A percentile compares a stretch with the other conserved stretches of the same genome.
Conservation (phyloP, 2,797 vertebrate species). For the Muscicapa striata region DNA sequence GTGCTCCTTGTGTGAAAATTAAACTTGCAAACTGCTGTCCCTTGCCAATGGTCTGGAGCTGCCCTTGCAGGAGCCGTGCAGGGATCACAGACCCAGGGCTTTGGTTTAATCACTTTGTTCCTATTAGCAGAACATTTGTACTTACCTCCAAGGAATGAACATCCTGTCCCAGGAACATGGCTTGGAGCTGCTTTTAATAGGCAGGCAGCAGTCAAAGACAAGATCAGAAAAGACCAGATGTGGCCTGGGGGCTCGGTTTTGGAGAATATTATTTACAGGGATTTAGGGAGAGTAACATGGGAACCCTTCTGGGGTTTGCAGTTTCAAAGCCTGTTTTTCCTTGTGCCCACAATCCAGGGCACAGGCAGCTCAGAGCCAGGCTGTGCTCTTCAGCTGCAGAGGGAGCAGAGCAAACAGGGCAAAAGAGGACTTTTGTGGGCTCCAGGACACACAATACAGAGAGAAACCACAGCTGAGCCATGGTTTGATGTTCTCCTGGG, state of each 20-base stretch:
- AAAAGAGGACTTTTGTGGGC: background rate
- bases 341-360: background rate
- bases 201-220: background rate
- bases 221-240: background rate
- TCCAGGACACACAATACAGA: background rate
- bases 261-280: background rate
- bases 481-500: background rate
- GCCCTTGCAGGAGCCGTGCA: background rate
- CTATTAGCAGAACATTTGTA: background rate
- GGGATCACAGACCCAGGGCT: background rate
- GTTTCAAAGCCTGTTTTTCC: background rate
- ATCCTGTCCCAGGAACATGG: background rate
- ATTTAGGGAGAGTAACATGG: background rate
- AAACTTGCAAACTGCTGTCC: background rate
- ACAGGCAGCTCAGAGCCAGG: background rate
- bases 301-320: background rate
- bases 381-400: background rate
- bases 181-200: background rate
- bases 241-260: background rate
- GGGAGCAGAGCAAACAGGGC: background rate
- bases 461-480: background rate
- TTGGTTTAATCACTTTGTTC: conserved; percentile 11
- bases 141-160: background rate
- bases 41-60: background rate
- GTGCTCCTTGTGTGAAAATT: background rate